A percentile compares a stretch with the other conserved stretches of the same genome.
Evolutionary conservation across 2,113 vertebrate species (phyloP).

Genomic region (Tamias sibiricus): DNA sequence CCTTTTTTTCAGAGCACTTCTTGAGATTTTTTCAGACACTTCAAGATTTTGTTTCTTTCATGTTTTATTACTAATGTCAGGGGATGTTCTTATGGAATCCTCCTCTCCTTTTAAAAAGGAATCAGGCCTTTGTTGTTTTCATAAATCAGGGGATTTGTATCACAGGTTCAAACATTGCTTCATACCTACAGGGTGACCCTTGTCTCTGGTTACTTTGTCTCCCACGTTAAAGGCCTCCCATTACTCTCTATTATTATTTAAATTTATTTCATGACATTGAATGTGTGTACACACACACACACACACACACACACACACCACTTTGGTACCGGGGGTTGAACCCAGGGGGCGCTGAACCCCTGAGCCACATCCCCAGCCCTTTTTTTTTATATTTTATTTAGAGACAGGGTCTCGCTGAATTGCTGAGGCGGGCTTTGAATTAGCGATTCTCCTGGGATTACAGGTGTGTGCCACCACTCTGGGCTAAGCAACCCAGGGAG

Average conservation of each 20-base stretch:
- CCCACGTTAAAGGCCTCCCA: background rate
- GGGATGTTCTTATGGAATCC: background rate
- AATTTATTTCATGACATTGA: background rate
- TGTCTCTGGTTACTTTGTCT: background rate
- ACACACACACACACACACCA: too few relatives aligned
- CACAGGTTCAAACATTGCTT: background rate
- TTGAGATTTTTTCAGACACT: background rate
- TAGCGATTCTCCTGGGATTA: too few relatives aligned
- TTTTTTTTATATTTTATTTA: too few relatives aligned
- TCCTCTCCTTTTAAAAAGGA: background rate
- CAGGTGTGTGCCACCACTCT: too few relatives aligned
- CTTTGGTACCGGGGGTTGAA: too few relatives aligned
- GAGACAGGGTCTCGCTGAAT: too few relatives aligned
- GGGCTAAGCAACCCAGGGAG: too few relatives aligned
- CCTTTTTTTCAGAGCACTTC: too few relatives aligned
- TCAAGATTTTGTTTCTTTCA: conserved; percentile 36
- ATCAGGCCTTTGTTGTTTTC: background rate
- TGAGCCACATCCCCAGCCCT: too few relatives aligned
- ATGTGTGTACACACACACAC: too few relatives aligned
- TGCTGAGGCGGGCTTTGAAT: too few relatives aligned
- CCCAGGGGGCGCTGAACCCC: too few relatives aligned
- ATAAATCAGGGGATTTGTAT: background rate
- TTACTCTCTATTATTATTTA: background rate
- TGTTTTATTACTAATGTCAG: background rate
- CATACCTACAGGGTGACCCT: background rate